Evolutionary conservation across 2,888 invertebrate species (phyloP).

Genomic region (Dinocampus coccinellae): DNA sequence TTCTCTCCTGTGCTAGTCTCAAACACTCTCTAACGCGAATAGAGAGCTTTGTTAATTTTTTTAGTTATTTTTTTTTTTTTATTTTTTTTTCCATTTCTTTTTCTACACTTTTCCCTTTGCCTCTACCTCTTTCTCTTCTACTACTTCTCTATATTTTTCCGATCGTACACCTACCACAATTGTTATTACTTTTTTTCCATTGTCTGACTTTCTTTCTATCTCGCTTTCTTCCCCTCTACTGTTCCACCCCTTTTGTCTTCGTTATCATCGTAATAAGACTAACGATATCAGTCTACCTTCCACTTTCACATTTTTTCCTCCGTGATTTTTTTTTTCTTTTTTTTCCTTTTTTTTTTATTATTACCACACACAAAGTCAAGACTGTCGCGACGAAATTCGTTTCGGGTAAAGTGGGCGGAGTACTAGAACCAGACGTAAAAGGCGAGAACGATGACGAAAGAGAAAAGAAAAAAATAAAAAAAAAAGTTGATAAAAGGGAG

Average conservation of each 20-base stretch:
- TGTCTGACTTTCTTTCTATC: too few relatives aligned
- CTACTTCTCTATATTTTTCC: slow-evolving; percentile 18
- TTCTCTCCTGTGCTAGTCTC: slow-evolving; percentile 31
- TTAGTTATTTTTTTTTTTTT: slow-evolving; percentile 27
- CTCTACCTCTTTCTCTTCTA: slow-evolving; percentile 34
- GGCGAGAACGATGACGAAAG: background rate
- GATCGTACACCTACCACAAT: slow-evolving; percentile 40
- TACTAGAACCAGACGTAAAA: background rate
- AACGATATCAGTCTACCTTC: slow-evolving; percentile 35
- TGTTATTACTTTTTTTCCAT: slow-evolving; percentile 46
- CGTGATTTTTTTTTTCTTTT: background rate
- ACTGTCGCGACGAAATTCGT: background rate
- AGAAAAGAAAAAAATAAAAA: background rate
- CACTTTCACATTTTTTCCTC: too few relatives aligned
- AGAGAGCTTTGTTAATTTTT: slow-evolving; percentile 47
- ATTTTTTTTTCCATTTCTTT: too few relatives aligned
- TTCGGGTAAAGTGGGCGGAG: background rate
- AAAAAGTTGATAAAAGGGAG: too few relatives aligned
- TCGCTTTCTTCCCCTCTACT: slow-evolving; percentile 38
- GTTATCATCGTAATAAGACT: slow-evolving; percentile 46
- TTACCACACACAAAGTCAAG: background rate
- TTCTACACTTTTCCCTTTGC: background rate
- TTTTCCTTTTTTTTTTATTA: background rate
- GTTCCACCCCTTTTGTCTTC: slow-evolving; percentile 35
- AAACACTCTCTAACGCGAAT: slow-evolving; percentile 26